Evolutionary conservation across 2,888 invertebrate species (phyloP).

Genomic region (Ormyrus thymus): DNA sequence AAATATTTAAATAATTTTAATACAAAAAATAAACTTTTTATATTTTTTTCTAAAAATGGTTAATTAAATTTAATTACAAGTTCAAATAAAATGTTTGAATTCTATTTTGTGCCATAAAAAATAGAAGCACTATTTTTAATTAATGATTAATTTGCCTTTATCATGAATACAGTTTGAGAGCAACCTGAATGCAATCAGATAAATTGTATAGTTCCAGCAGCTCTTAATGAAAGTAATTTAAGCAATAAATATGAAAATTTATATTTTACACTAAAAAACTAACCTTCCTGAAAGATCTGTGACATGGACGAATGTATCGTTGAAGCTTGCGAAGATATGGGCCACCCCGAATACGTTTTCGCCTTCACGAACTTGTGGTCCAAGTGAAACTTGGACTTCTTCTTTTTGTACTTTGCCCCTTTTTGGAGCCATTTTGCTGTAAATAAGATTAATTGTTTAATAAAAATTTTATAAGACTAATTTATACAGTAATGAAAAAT

Average conservation of each 20-base stretch:
- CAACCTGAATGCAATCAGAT: slow-evolving; percentile 65
- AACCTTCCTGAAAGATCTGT: slow-evolving; percentile 97
- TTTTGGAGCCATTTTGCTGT: slow-evolving; percentile 90
- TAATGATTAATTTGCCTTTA: no score
- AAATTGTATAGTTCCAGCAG: no score
- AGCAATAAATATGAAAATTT: no score
- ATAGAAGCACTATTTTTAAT: no score
- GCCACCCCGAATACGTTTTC: slow-evolving; percentile 99
- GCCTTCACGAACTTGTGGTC: slow-evolving; percentile 97
- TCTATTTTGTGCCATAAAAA: no score
- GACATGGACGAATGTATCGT: slow-evolving; percentile 99
- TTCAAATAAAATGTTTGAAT: no score
- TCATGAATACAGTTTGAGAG: slow-evolving; percentile 48
- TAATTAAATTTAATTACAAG: no score
- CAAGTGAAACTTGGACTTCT: slow-evolving; percentile 96
- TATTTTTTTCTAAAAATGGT: no score
- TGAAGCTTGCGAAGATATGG: slow-evolving; percentile 99
- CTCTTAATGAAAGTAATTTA: no score
- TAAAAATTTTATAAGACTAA: neutral
- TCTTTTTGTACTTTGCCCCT: slow-evolving; percentile 98
- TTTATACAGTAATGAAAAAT: no score
- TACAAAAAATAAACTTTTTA: no score
- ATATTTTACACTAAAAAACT: slow-evolving; percentile 58
- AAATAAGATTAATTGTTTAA: neutral
- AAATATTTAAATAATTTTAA: no score